Conservation (phyloP, 2,797 vertebrate genomes). For the Acanthurus lineatus region DNA sequence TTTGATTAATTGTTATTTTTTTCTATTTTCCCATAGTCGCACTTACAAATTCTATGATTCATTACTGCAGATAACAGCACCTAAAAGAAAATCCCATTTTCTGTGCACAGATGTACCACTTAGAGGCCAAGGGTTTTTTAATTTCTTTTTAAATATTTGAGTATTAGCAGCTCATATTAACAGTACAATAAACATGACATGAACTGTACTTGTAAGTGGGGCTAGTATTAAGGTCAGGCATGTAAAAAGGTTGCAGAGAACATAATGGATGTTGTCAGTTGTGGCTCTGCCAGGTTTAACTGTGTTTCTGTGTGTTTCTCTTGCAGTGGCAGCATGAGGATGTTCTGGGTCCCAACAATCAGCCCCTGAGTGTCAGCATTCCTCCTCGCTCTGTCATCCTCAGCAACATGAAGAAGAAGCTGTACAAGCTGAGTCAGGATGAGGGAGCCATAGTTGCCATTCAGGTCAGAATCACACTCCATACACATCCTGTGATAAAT, state of each 20-base stretch:
- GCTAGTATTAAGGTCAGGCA: background rate
- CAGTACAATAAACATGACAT: too few species aligned
- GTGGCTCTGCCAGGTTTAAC: background rate
- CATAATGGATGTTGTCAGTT: background rate
- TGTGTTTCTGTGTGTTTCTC: constrained; percentile 1
- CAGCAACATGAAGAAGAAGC: constrained; percentile 98
- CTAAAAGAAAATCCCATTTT: background rate
- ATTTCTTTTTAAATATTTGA: background rate
- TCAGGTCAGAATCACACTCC: constrained; percentile 85
- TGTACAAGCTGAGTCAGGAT: constrained; percentile 96
- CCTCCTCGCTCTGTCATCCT: constrained; percentile 95
- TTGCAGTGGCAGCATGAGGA: constrained; percentile 98
- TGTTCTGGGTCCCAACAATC: constrained; percentile 91
- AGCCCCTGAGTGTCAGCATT: constrained; percentile 92
- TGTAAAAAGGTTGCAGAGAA: background rate
- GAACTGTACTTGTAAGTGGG: background rate
- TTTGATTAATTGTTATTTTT: too few species aligned
- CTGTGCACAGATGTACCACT: background rate
- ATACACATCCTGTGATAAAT: background rate
- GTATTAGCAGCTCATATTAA: background rate
- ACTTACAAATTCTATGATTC: background rate
- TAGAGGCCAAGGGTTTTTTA: background rate
- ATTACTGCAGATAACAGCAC: background rate
- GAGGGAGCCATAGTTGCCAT: constrained; percentile 92
- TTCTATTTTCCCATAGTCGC: background rate